A percentile compares a stretch with the other conserved stretches of the same genome.
phyloP scores from a whole-genome alignment of 2,797 vertebrate species.

The Amphiprion clarkii region DNA sequence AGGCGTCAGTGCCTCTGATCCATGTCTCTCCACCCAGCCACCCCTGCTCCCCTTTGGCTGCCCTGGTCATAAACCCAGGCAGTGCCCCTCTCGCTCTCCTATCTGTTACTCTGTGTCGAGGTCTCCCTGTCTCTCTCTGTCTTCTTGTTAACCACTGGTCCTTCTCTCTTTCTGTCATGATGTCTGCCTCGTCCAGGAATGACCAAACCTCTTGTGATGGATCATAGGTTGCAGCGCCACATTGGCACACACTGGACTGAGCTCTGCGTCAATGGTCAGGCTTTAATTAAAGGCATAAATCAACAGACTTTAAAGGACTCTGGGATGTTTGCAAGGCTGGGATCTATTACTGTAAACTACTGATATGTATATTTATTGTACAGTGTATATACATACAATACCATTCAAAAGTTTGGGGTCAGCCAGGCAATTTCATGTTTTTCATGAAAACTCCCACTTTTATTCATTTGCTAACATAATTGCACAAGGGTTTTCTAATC shows the following conservation, averaged over 20 bases:
- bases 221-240: conserved; percentile 55
- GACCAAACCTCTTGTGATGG: conserved; percentile 46
- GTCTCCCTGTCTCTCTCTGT: conserved; percentile 18
- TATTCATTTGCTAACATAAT: too few species aligned
- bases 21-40: conserved; percentile 61
- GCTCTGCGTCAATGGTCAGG: conserved; percentile 26
- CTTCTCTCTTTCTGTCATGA: conserved; percentile 32
- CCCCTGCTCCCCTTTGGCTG: conserved; percentile 52
- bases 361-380: background rate
- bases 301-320: conserved; percentile 24
- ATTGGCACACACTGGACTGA: conserved; percentile 49
- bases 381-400: background rate
- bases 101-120: conserved; percentile 18
- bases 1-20: conserved; percentile 77
- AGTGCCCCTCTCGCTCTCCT: conserved; percentile 38
- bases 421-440: too few species aligned
- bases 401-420: too few species aligned
- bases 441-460: too few species aligned
- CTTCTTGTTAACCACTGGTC: conserved; percentile 24
- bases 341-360: conserved; percentile 10
- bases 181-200: conserved; percentile 43
- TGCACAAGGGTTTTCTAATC: too few species aligned
- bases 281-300: conserved; percentile 70
- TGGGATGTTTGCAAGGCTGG: conserved; percentile 4
- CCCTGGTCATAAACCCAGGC: conserved; percentile 69